Conservation (phyloP, 1,140 invertebrate genomes). For the Nasonia longicornis region DNA sequence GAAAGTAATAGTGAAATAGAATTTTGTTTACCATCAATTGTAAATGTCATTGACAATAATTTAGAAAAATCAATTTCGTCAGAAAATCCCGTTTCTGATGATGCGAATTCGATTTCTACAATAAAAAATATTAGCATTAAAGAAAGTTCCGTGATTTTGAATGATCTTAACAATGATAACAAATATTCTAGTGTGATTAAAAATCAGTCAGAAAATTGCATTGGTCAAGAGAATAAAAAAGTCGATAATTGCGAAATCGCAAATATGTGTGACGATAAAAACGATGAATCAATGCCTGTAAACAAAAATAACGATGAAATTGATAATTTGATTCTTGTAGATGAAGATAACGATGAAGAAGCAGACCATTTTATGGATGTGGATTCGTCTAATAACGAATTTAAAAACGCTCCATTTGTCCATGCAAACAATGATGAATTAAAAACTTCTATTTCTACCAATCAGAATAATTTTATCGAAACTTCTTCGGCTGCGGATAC, state of each 20-base stretch:
- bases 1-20: neutral
- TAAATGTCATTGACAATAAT: neutral
- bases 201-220: neutral
- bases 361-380: neutral
- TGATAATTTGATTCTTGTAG: constrained; percentile 2
- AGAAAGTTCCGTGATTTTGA: neutral
- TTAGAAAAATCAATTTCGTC: neutral
- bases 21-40: neutral
- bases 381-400: constrained; percentile 7
- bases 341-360: neutral
- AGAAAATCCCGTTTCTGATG: neutral
- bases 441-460: constrained; percentile 1
- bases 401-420: neutral
- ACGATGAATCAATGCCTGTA: neutral
- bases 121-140: neutral
- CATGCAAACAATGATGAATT: neutral
- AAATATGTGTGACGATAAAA: neutral
- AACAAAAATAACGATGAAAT: neutral
- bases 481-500: neutral
- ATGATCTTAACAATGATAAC: neutral
- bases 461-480: neutral
- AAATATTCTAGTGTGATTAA: neutral
- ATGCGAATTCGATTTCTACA: neutral
- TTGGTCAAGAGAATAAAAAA: neutral
- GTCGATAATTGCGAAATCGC: neutral